These are phyloP conservation scores for Syrmaticus mikado DNA, from an alignment of 2,113 vertebrate species.

Conservation along the genomic window DNA sequence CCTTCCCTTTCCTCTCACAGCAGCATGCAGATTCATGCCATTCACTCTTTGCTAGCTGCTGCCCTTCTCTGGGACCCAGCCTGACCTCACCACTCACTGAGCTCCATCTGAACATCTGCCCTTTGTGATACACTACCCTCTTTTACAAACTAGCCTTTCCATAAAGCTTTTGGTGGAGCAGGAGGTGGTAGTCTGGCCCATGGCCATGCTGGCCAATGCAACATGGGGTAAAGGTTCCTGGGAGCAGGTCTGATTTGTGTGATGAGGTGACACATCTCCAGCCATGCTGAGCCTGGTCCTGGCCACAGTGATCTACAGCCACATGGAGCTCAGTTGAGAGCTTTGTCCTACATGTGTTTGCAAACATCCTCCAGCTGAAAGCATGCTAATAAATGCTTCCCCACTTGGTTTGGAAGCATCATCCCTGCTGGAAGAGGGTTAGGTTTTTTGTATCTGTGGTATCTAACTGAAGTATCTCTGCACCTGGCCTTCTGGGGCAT, in stretches of 20 bases:
- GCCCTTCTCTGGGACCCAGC: not conserved
- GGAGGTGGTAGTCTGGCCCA: no score
- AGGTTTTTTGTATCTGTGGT: not conserved
- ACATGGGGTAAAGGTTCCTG: not conserved
- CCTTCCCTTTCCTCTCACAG: not conserved
- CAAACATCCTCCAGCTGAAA: not conserved
- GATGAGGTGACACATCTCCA: not conserved
- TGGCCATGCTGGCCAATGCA: not conserved
- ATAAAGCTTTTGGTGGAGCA: not conserved
- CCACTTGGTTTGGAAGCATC: not conserved
- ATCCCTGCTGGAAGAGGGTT: not conserved
- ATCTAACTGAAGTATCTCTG: rapidly evolving
- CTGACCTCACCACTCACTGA: rapidly evolving
- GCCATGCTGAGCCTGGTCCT: not conserved
- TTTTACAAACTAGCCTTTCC: not conserved
- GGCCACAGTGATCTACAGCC: not conserved
- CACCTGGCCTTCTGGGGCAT: rapidly evolving
- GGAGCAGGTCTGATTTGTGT: not conserved
- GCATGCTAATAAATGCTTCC: not conserved
- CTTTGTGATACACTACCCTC: rapidly evolving
- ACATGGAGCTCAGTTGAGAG: not conserved
- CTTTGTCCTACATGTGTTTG: not conserved
- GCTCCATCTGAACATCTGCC: not conserved
- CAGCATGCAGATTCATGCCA: not conserved
- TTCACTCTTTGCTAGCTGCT: not conserved